Percentiles rank a stretch among this genome's conserved stretches.
These are phyloP conservation scores for Varanus komodoensis DNA, from an alignment of 2,113 vertebrate genomes.

Conservation along the genomic window DNA sequence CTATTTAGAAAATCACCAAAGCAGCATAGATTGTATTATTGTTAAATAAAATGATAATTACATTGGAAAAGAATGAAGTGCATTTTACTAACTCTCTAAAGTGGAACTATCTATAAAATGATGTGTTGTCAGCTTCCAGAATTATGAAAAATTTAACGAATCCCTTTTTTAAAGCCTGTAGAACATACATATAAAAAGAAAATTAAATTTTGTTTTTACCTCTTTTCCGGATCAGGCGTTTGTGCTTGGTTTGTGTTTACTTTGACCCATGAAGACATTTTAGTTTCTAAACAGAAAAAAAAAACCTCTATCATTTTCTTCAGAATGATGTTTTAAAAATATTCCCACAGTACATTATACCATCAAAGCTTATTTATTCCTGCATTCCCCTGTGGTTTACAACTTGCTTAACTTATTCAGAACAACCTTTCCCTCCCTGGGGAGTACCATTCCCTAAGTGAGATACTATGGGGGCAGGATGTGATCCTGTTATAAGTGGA, in stretches of 20 bases:
- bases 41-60: neutral
- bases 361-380: neutral
- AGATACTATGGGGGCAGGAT: neutral
- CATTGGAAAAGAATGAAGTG: neutral
- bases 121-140: neutral
- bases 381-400: neutral
- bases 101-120: neutral
- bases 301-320: neutral
- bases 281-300: conserved; percentile 51
- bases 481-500: neutral
- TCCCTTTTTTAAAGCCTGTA: neutral
- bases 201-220: conserved; percentile 67
- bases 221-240: conserved; percentile 69
- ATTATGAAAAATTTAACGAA: neutral
- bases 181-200: neutral
- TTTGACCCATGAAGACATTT: conserved; percentile 78
- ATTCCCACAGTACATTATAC: neutral
- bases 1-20: neutral
- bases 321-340: neutral
- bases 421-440: neutral
- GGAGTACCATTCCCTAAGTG: neutral
- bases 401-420: neutral
- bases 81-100: neutral
- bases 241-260: conserved; percentile 62
- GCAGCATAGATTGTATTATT: neutral